These are phyloP conservation scores for Pedicia rivosa DNA, from an alignment of 2,888 invertebrate genomes.

Conservation along the genomic window DNA sequence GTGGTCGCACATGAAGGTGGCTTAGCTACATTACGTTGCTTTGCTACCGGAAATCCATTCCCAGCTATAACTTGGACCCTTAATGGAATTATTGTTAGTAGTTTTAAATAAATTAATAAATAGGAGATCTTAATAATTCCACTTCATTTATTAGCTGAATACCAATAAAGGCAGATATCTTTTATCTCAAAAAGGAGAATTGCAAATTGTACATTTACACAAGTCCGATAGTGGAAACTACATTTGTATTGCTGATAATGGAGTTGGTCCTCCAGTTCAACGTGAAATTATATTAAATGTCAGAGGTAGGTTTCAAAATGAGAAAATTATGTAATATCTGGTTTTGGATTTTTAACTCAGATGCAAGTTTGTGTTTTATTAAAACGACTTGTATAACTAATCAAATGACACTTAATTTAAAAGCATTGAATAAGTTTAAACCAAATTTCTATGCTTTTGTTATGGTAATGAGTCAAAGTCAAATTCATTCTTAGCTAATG, in stretches of 20 bases:
- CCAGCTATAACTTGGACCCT: conserved; percentile 66
- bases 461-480: no score
- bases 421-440: no score
- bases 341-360: conserved; percentile 4
- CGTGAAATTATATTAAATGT: conserved; percentile 54
- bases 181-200: conserved; percentile 49
- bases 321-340: neutral
- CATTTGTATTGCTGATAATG: conserved; percentile 71
- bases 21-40: conserved; percentile 54
- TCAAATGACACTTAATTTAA: no score
- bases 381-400: no score
- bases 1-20: conserved; percentile 55
- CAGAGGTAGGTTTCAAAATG: conserved; percentile 40
- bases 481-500: no score
- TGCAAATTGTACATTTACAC: conserved; percentile 68
- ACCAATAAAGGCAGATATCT: conserved; percentile 57
- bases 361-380: neutral
- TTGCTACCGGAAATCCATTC: conserved; percentile 59
- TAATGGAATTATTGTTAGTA: conserved; percentile 48
- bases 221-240: conserved; percentile 73
- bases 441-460: no score
- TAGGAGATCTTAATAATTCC: neutral
- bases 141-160: conserved; percentile 42
- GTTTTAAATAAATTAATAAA: neutral
- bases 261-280: conserved; percentile 48